Evolutionary conservation across 1,140 invertebrate species (phyloP).

Genomic region (Neuroterus valhalla): DNA sequence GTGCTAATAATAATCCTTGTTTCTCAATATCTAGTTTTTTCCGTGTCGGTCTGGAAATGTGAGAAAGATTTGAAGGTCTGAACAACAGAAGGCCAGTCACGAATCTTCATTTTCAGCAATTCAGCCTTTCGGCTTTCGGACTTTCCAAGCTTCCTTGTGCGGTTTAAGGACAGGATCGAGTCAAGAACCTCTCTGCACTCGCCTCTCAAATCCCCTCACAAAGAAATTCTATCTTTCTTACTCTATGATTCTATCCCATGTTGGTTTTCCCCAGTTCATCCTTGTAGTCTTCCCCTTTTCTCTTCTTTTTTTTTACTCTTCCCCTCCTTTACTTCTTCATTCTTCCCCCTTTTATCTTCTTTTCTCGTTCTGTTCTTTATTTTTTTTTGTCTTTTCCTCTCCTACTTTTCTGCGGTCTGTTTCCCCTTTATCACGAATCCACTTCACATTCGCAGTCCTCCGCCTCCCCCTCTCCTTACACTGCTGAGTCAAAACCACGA

Average conservation of each 20-base stretch:
- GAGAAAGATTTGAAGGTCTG: constrained; percentile 8
- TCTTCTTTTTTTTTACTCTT: background rate
- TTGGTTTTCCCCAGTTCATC: constrained; percentile 27
- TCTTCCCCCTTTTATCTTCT: constrained; percentile 29
- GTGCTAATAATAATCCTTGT: too few relatives aligned
- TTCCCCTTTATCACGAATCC: constrained; percentile 5
- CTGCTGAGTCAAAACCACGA: constrained; percentile 27
- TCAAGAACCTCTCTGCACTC: constrained; percentile 62
- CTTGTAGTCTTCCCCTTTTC: constrained; percentile 24
- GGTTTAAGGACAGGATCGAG: constrained; percentile 64
- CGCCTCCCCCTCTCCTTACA: constrained; percentile 32
- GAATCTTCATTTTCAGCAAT: constrained; percentile 67
- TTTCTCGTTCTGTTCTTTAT: constrained; percentile 36
- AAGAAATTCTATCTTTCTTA: constrained; percentile 56
- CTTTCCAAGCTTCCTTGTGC: constrained; percentile 62
- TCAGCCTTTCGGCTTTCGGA: constrained; percentile 66
- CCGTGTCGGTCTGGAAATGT: background rate
- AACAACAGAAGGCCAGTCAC: constrained; percentile 53
- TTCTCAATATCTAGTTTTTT: too few relatives aligned
- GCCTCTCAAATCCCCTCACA: constrained; percentile 67
- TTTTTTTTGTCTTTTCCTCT: constrained; percentile 43
- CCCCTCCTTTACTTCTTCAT: constrained; percentile 33
- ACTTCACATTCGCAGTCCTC: constrained; percentile 24
- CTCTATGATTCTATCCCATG: constrained; percentile 19
- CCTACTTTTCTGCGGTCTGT: constrained; percentile 8